Evolutionary conservation across 2,888 invertebrate genomes (phyloP), one percentile per base, ranked within the genome.

Genomic region (Drosophila falleni): DNA sequence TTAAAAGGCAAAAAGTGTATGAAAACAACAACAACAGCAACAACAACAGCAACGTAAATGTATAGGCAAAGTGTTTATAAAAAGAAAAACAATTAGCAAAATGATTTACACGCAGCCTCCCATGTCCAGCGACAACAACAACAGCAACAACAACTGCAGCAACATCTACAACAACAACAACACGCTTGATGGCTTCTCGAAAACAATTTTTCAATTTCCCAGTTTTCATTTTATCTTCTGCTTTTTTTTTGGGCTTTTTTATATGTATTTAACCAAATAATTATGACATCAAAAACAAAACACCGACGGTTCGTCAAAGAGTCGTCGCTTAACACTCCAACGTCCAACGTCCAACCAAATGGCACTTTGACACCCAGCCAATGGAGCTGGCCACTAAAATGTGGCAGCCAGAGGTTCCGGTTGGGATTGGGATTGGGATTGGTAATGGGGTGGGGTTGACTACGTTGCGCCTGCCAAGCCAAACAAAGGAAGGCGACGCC

Each of bases 61-160:
- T 37, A 44, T 50, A 61, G 44, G 15, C 50, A 71, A 63, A 75
- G 53, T 78, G 56, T 59, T 31, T 71, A 68, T 72, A 76, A 67
- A 74, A 69, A 67, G 78, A 80, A 80, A 74, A 80, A 89, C 87
- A 84, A 84, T 84, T 84, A 84, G 89, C 84, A 71, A 89, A 76
- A 78, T 87, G 89, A 89, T 84, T 89, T 84, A 89, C 84, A 87
- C 51, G 84, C 87, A 86, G 70, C 64, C 89, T 88, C 87, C 89
- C 87, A 88, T 87, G 78, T 80, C 78, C 80, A 73, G 59, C 56
- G 39, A 55, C 66, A 47, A 47, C 63, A 65, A 35, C 66, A 59
- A 19, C 15, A 23, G n/a, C 46, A 35, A 29, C 63, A 56, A 35
- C 55, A 42, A 16, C 19, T 29, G 35, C 44, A 41, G 39, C 63